Evolutionary conservation across 1,140 invertebrate genomes (phyloP), one percentile per base, ranked within the genome.

Genomic region (Calliphora vicina): DNA sequence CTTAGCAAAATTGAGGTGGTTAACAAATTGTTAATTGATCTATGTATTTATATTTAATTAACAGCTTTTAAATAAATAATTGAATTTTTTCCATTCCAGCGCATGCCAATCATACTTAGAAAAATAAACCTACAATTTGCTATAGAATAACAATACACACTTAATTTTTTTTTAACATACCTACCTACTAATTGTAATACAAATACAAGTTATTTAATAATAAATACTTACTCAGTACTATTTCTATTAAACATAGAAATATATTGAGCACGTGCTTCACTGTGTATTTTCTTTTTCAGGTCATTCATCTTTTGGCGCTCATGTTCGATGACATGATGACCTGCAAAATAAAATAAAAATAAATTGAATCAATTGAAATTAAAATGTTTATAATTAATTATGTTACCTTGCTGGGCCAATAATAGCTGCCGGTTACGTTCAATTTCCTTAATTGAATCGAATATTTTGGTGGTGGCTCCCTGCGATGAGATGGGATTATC

Each of bases 371-470:
- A 35, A 76, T 72, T 42, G 0, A 29, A 82, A 82, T 1, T 29
- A 20, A 50, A 83, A 20, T n/a, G n/a, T n/a, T n/a, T n/a, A 57
- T 45, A 43, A 25, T 80, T 5, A 45, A 23, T 8, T 86, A n/a
- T n/a, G n/a, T 87, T 91, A 97, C 97, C 97, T 95, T 97, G 96
- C 90, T 97, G 96, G 83, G 96, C 96, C 86, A 98, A 93, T 92
- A 97, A 94, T 84, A 96, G 92, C 86, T 97, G 94, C 72, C 97
- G 92, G 90, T 97, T 97, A 88, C 95, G 93, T 90, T 98, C 97
- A 83, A 98, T 97, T 92, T 97, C 96, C 91, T 95, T 95, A 42
- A 98, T 92, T 85, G 96, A 97, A 85, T 96, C 96, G 80, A 97
- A 94, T n/a, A 97, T 97, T 87, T 96, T 95, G 84, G 94, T 94